phyloP scores from a whole-genome alignment of 2,797 vertebrate species.

The Phoxinus dragarum region DNA sequence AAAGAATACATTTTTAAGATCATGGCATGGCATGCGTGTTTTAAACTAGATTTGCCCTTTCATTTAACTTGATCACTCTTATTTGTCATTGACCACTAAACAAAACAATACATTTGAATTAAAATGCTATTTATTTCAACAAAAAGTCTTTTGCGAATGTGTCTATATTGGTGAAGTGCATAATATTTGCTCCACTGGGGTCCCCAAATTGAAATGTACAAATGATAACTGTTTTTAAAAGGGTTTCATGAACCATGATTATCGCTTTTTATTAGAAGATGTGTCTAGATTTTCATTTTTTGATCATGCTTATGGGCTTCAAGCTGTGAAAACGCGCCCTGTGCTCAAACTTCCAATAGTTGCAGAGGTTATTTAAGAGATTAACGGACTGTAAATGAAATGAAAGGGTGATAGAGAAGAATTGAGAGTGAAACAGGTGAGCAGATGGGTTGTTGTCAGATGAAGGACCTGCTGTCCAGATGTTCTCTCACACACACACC shows the following conservation, averaged over 20 bases:
- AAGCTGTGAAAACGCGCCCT: neutral
- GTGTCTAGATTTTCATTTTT: neutral
- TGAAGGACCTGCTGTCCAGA: slow-evolving; percentile 56
- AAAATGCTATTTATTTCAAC: neutral
- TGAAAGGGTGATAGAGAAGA: neutral
- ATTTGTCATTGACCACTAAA: slow-evolving; percentile 14
- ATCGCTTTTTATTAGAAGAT: neutral
- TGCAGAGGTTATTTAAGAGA: neutral
- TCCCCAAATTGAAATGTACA: neutral
- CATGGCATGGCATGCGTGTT: neutral
- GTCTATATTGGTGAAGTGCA: neutral
- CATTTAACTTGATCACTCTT: neutral
- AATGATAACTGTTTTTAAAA: neutral
- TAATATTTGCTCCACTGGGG: neutral
- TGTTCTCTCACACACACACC: slow-evolving; percentile 36
- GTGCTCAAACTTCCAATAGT: neutral
- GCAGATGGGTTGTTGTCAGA: slow-evolving; percentile 62
- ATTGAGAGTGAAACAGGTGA: slow-evolving; percentile 5
- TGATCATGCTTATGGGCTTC: neutral
- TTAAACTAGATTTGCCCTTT: neutral
- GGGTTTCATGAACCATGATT: neutral
- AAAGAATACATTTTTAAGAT: neutral
- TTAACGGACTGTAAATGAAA: slow-evolving; percentile 9
- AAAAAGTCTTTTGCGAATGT: neutral
- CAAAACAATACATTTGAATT: neutral